Base-by-base conservation (phyloP, 2,113 vertebrate species). In the Tautogolabrus adspersus region DNA sequence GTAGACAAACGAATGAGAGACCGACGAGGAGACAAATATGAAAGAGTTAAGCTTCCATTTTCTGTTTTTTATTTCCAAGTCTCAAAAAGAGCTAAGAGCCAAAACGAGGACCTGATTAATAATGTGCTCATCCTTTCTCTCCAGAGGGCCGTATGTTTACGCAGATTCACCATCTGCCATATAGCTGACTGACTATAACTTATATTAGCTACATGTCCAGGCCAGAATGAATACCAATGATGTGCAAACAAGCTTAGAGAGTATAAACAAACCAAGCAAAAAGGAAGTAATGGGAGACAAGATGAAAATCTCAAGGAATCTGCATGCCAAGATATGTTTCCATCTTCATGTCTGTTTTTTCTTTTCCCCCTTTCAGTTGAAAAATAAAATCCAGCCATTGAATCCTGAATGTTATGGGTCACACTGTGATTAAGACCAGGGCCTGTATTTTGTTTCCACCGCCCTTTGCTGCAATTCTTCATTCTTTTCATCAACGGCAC, bases 371-470 rank as follows among this genome's bases (percentile, higher is more conserved):
- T 81, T 75, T 87, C 30, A 72, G 72, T 60, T 26, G 59, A 81
- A 90, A 87, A 84, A 77, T 46, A 82, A 88, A 88, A 18, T 82
- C 63, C 57, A 68, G 62, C 52, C 74, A 63, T 85, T 91, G 80
- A 81, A 78, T 86, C 74, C 83, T 72, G 30, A 68, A 81, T 51
- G 52, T 81, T 75, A 61, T 74, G 80, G 54, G 71, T 81, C 67
- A 66, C 74, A 62, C 72, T 81, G 55, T 90, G 82, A 90, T 90
- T 80, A 78, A 88, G 77, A 83, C 74, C 76, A 83, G 82, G 68
- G 72, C 76, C 77, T 77, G 79, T 52, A 49, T 87, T 86, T 65
- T 79, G 82, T 88, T 85, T 87, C 72, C 66, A 77, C 18, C 19
- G 15, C 57, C 78, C 59, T 72, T 63, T 34, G 51, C 34, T 59